These are phyloP conservation scores for Trilocha varians DNA, from an alignment of 2,888 invertebrate species.

Conservation along the genomic window DNA sequence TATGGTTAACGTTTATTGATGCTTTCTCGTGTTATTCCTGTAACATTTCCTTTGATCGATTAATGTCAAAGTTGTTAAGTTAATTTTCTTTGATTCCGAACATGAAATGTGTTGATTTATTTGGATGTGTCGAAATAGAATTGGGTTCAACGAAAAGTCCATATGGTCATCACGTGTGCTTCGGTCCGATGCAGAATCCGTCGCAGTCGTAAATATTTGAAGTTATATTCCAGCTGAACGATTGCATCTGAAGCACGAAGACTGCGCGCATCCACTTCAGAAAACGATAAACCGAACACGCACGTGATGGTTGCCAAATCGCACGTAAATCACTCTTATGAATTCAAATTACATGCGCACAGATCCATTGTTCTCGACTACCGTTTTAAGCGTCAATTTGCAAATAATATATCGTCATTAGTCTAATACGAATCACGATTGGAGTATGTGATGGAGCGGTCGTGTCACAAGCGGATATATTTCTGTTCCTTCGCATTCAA, in stretches of 20 bases:
- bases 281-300: background rate
- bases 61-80: background rate
- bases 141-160: background rate
- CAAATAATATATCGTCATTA: conserved; percentile 42
- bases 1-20: conserved; percentile 21
- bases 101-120: background rate
- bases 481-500: background rate
- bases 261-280: conserved; percentile 5
- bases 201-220: background rate
- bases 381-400: conserved; percentile 35
- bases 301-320: conserved; percentile 32
- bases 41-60: background rate
- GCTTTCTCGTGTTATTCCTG: conserved; percentile 3
- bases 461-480: background rate
- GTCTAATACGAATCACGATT: conserved; percentile 27
- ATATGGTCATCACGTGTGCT: background rate
- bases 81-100: background rate
- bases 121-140: background rate
- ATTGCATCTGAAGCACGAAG: background rate
- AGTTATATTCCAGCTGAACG: background rate
- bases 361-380: conserved; percentile 37
- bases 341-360: conserved; percentile 36
- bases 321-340: conserved; percentile 34
- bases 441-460: conserved; percentile 11
- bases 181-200: background rate